These are phyloP conservation scores for Cephus spinipes DNA, from an alignment of 2,888 invertebrate species.

Conservation along the genomic window DNA sequence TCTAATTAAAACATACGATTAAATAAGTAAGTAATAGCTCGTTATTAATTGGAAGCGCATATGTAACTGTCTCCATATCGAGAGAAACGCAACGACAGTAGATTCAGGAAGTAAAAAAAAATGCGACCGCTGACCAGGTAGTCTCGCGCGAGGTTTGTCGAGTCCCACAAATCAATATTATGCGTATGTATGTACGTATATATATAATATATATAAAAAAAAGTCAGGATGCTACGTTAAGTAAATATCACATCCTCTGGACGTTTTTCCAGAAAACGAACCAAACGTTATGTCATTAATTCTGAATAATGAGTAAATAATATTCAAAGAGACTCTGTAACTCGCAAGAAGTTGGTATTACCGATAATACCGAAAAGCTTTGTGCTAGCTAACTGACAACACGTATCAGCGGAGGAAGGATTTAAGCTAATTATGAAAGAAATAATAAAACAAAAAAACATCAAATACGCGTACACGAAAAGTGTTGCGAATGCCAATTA, in stretches of 20 bases:
- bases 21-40: slow-evolving; percentile 45
- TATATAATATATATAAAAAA: neutral
- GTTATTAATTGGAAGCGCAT: slow-evolving; percentile 43
- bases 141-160: neutral
- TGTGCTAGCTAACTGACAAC: neutral
- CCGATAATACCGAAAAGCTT: neutral
- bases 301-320: neutral
- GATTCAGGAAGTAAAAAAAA: neutral
- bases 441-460: neutral
- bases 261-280: neutral
- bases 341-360: neutral
- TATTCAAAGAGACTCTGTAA: neutral
- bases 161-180: neutral
- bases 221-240: neutral
- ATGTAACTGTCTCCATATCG: neutral
- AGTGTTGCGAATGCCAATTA: neutral
- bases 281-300: neutral
- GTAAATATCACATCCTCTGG: neutral
- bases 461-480: neutral
- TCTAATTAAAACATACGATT: slow-evolving; percentile 45
- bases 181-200: neutral
- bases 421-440: neutral
- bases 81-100: neutral
- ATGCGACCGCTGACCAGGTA: neutral
- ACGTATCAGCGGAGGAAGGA: neutral